Evolutionary conservation across 2,113 vertebrate species (phyloP), one percentile per base, ranked within the genome.

Genomic region (Felis catus): DNA sequence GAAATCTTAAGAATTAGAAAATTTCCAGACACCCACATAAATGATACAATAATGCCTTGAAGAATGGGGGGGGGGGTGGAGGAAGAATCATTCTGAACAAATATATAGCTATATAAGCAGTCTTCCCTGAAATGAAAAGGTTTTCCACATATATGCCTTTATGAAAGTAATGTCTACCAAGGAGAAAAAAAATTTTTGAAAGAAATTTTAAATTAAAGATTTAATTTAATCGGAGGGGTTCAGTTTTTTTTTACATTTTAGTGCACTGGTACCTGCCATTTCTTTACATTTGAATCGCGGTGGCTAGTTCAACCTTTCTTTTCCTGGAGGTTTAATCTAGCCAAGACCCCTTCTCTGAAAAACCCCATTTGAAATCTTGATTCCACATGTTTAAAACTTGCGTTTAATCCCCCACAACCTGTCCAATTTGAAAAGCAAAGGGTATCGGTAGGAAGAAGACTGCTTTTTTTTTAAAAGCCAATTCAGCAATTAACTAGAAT

Each of bases 1-100:
- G 80, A 97, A 97, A 97, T 91, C 74, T 83, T 84, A 91, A 95
- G 63, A 97, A 97, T 85, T 92, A 68, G 58, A 84, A 96, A 94
- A 21, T 87, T 90, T 87, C 79, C 86, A 91, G 78, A 73, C 41
- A 82, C 41, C 92, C 93, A 58, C 79, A 78, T 48, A 70, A 95
- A 92, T 73, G n/a, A 82, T n/a, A 87, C 82, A 71, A 79, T 79
- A 80, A 86, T 79, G 36, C 23, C 63, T 95, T 48, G 36, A 78
- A 89, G 80, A 92, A 73, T 8, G 29, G 25, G 21, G 41, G 2
- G 39, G 39, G 39, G 39, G 21, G 6, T 23, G 39, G 39, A 18
- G 18, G 5, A 6, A 4, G 48, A 73, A 29, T 66, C 71, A 66
- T 61, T 92, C 74, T 51, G 79, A 93, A 85, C 16, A 94, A 74